phyloP scores from a whole-genome alignment of 2,797 vertebrate species.

The Tragelaphus eurycerus region DNA sequence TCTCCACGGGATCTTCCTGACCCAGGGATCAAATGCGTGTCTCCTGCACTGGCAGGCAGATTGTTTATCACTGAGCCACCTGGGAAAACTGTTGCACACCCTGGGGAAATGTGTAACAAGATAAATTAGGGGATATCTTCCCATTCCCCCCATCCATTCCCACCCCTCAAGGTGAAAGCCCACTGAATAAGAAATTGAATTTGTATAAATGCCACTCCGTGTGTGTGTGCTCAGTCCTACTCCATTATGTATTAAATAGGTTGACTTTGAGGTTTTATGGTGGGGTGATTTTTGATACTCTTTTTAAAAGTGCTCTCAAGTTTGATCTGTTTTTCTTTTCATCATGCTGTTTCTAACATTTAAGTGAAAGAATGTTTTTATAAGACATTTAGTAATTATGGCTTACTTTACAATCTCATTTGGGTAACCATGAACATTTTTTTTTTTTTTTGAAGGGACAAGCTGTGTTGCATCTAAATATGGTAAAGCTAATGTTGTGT shows the following conservation, averaged over 20 bases:
- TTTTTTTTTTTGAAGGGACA: not conserved
- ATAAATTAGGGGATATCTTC: not conserved
- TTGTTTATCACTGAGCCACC: not conserved
- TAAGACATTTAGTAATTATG: not conserved
- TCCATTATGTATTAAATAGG: not conserved
- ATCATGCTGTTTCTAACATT: not conserved
- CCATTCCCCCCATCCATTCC: not conserved
- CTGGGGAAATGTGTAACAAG: not conserved
- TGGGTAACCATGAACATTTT: not conserved
- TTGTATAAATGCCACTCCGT: not conserved
- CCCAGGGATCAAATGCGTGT: not conserved
- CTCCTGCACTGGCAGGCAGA: not conserved
- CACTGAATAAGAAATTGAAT: not conserved
- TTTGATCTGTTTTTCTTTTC: not conserved
- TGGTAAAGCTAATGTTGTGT: not conserved
- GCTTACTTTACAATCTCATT: not conserved
- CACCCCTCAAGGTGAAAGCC: not conserved
- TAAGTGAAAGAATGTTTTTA: not conserved
- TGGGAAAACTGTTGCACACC: not conserved
- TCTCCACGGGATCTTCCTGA: not conserved
- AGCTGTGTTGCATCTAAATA: not conserved
- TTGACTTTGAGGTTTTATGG: not conserved
- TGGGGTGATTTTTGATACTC: not conserved
- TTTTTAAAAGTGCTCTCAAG: not conserved
- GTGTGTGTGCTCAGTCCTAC: not conserved